Base-by-base conservation (phyloP, 2,113 vertebrate genomes). In the Pterocles gutturalis region DNA sequence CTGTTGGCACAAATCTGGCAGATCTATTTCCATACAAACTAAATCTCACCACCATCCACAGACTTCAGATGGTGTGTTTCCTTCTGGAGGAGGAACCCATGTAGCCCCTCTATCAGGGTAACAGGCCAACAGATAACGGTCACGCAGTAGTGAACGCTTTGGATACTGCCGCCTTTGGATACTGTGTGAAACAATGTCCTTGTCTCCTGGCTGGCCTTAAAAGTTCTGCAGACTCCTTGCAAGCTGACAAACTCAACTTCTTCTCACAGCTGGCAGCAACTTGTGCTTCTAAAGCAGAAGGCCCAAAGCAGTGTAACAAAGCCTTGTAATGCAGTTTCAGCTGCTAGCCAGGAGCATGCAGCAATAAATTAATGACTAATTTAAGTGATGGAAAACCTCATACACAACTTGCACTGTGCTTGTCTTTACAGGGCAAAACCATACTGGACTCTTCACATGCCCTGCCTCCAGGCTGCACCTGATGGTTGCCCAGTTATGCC, bases 61-160 rank as follows among this genome's bases (percentile, higher is more conserved):
- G 46, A 33, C 22, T 71, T 64, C 62, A 83, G 87, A 25, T 65
- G 70, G 18, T 45, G 33, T 4, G 3, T 51, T 77, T 73, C 46
- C 14, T 73, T 51, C 28, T 41, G 22, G n/a, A 28, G 76, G 51
- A 60, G 55, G 31, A 65, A 29, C 24, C 38, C 12, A 0, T 9
- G 45, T 28, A 64, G 55, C 33, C 76, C n/a, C 66, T 55, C 17
- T 9, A 2, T 0, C 3, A 3, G 57, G 13, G 10, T 24, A 46
- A 22, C 2, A 58, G 69, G 41, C 29, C 71, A 49, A n/a, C 65
- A 55, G 46, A 4, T 6, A 25, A 21, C 0, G 36, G 34, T 11
- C n/a, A 2, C 1, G 7, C 19, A 58, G 43, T 2, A 43, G 43
- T 3, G 24, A 76, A 31, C 0, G 0, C 45, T 53, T 64, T 0